Percentiles rank a stretch among this genome's conserved stretches.
Conservation (phyloP, 2,888 invertebrate species). For the Heliconius aoede region DNA sequence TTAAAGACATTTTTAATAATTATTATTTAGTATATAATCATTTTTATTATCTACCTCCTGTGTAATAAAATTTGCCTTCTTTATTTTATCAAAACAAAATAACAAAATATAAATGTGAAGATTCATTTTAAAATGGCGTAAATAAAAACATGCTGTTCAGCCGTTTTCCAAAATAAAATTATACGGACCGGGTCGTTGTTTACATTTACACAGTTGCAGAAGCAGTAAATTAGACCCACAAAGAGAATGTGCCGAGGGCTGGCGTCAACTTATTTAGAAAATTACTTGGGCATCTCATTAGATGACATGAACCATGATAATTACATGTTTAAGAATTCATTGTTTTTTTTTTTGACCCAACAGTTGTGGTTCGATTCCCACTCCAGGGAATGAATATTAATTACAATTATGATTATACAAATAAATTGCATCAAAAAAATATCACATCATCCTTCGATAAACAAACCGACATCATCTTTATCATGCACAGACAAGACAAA, state of each 20-base stretch:
- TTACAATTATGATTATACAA: no score
- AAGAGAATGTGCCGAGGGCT: slow-evolving; percentile 15
- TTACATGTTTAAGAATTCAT: background rate
- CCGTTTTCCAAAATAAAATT: slow-evolving; percentile 4
- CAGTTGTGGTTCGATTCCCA: background rate
- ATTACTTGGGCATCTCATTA: background rate
- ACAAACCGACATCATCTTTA: no score
- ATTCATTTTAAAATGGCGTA: background rate
- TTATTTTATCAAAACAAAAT: background rate
- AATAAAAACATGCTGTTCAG: background rate
- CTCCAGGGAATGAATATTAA: background rate
- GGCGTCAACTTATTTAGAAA: slow-evolving; percentile 11
- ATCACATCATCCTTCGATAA: no score
- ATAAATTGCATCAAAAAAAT: no score
- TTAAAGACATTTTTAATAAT: no score
- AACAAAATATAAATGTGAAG: background rate
- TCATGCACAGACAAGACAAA: no score
- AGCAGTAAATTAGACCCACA: slow-evolving; percentile 18
- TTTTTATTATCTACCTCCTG: background rate
- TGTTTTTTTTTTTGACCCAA: background rate
- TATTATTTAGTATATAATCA: no score
- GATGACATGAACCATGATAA: background rate
- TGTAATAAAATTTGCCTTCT: background rate
- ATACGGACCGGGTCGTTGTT: background rate
- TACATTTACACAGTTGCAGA: slow-evolving; percentile 11